Base-by-base conservation (phyloP, 2,797 vertebrate genomes). In the Ara ararauna region DNA sequence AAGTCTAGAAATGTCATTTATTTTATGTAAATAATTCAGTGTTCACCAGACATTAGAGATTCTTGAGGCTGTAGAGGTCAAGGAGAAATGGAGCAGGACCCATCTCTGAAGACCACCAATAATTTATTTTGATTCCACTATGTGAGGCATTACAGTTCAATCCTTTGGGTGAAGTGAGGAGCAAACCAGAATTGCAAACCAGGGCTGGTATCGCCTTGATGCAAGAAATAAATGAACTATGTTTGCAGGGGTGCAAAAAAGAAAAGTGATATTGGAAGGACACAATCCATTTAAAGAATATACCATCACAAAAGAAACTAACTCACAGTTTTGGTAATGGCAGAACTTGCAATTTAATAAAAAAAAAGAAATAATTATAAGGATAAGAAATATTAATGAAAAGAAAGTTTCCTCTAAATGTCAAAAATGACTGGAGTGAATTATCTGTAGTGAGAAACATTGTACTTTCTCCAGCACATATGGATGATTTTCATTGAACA, bases 81-180 rank as follows among this genome's bases (percentile, higher is more conserved):
- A 71, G 47, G 6, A 74, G 61, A 83, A 85, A 29, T 42, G 27
- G 66, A 81, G 45, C 27, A 73, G 22, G 27, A 60, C 19, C 8
- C 26, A 7, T 1, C 5, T 38, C 50, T 76, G 74, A 78, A 30
- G 42, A 72, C 13, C 40, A 48, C 9, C 27, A 40, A 3, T 9
- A 44, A 47, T 12, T 61, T 71, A 20, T 50, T 73, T 65, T 36
- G 29, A 27, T 56, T 18, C 13, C 44, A 29, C 2, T 1, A n/a
- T 0, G 0, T 22, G 32, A 58, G 21, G 11, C 13, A 16, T 32
- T 67, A 3, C 13, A 17, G 23, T 15, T 70, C 45, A 30, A 0
- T n/a, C n/a, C 40, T 56, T 71, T 74, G 72, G 15, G 68, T 54
- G 36, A 79, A 85, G 40, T 0, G 3, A 80, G 62, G 45, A 85